Percentiles rank a stretch among this genome's conserved stretches.
phyloP scores from a whole-genome alignment of 1,140 invertebrate genomes.

The Polypedilum vanderplanki region DNA sequence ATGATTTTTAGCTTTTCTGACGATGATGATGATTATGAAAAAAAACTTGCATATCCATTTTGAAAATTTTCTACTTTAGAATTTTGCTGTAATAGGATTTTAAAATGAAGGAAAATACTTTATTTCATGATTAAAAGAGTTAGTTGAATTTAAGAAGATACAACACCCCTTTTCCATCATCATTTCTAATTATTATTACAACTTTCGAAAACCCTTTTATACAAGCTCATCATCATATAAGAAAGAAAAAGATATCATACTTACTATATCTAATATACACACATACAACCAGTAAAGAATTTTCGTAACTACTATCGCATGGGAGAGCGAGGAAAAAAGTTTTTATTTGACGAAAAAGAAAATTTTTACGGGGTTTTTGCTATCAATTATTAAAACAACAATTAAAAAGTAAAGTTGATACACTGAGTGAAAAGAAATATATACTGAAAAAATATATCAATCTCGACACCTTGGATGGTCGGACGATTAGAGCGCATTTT shows the following conservation, averaged over 20 bases:
- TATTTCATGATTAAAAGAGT: no score
- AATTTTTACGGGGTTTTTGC: conserved; percentile 11
- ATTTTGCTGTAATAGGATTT: no score
- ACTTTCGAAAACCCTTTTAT: neutral
- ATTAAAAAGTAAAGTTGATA: conserved; percentile 16
- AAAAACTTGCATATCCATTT: no score
- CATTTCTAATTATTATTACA: neutral
- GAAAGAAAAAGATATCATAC: neutral
- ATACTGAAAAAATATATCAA: no score
- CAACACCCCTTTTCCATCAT: no score
- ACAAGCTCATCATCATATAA: neutral
- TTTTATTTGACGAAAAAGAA: neutral
- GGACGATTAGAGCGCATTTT: no score
- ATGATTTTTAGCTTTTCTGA: neutral
- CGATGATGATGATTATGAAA: no score
- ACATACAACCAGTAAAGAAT: no score
- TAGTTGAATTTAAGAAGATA: no score
- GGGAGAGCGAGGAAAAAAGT: neutral
- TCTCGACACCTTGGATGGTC: no score
- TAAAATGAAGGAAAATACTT: no score
- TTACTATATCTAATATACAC: neutral
- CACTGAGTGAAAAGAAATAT: neutral
- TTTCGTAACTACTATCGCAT: neutral
- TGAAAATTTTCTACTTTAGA: no score
- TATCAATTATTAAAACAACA: conserved; percentile 14